These are phyloP conservation scores for Asteroscopus sphinx DNA, from an alignment of 2,888 invertebrate species.

Conservation along the genomic window DNA sequence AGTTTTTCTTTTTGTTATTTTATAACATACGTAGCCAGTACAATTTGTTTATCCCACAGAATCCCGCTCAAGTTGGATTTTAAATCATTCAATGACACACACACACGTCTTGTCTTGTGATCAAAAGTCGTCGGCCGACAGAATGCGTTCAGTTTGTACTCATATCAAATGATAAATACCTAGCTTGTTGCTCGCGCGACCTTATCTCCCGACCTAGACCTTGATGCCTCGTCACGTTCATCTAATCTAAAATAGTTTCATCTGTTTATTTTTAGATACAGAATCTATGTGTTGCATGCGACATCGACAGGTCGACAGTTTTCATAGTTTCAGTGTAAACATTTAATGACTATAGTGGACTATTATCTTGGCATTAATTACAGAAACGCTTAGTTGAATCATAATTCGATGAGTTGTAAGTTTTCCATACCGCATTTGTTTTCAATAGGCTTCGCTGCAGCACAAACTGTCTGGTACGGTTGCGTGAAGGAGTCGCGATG, in stretches of 20 bases:
- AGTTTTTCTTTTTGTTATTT: slow-evolving; percentile 9
- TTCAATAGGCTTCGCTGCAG: slow-evolving; percentile 40
- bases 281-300: slow-evolving; percentile 24
- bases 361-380: slow-evolving; percentile 64
- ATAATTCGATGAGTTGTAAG: slow-evolving; percentile 3
- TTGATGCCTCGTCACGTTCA: slow-evolving; percentile 65
- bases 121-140: slow-evolving; percentile 16
- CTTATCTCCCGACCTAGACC: slow-evolving; percentile 76
- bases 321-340: slow-evolving; percentile 22
- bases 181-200: slow-evolving; percentile 55
- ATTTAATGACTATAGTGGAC: slow-evolving; percentile 11
- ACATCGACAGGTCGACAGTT: slow-evolving; percentile 17
- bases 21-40: background rate
- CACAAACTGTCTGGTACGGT: slow-evolving; percentile 13
- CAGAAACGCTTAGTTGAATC: slow-evolving; percentile 29
- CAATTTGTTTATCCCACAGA: slow-evolving; percentile 9
- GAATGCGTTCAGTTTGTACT: slow-evolving; percentile 28
- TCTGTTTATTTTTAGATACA: slow-evolving; percentile 54
- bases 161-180: slow-evolving; percentile 45
- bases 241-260: slow-evolving; percentile 57
- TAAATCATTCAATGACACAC: slow-evolving; percentile 39
- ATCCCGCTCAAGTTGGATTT: slow-evolving; percentile 15
- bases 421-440: slow-evolving; percentile 17
- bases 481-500: slow-evolving; percentile 56
- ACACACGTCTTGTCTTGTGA: slow-evolving; percentile 2